These are phyloP conservation scores for Enteromius treurensis DNA, from an alignment of 2,797 vertebrate species.

Conservation along the genomic window DNA sequence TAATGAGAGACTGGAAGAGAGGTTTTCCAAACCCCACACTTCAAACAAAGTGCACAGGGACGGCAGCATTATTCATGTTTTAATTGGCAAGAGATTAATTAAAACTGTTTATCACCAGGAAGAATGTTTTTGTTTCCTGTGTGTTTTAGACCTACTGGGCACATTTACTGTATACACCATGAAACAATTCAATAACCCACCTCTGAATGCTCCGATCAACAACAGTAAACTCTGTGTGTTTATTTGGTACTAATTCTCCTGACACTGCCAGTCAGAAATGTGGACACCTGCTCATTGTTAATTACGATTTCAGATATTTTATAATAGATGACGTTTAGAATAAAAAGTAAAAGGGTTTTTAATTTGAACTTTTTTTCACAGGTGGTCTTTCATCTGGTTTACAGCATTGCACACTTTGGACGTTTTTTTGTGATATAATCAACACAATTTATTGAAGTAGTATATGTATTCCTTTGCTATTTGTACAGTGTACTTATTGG, in stretches of 20 bases:
- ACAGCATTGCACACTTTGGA: neutral
- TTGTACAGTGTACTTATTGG: neutral
- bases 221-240: neutral
- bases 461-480: neutral
- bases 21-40: conserved; percentile 32
- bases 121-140: conserved; percentile 42
- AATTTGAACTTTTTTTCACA: neutral
- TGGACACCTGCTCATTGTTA: neutral
- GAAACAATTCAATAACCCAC: conserved; percentile 34
- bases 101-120: conserved; percentile 55
- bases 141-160: conserved; percentile 42
- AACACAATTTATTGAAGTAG: neutral
- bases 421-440: neutral
- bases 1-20: conserved; percentile 33
- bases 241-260: neutral
- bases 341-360: no score
- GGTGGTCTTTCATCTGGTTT: neutral
- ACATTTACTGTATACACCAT: conserved; percentile 34
- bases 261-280: neutral
- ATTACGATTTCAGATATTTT: neutral
- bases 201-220: neutral
- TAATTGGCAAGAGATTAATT: conserved; percentile 61
- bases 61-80: conserved; percentile 53
- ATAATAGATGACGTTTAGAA: neutral
- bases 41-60: conserved; percentile 39